Evolutionary conservation across 2,888 invertebrate species (phyloP).

Genomic region (Netelia inedita): DNA sequence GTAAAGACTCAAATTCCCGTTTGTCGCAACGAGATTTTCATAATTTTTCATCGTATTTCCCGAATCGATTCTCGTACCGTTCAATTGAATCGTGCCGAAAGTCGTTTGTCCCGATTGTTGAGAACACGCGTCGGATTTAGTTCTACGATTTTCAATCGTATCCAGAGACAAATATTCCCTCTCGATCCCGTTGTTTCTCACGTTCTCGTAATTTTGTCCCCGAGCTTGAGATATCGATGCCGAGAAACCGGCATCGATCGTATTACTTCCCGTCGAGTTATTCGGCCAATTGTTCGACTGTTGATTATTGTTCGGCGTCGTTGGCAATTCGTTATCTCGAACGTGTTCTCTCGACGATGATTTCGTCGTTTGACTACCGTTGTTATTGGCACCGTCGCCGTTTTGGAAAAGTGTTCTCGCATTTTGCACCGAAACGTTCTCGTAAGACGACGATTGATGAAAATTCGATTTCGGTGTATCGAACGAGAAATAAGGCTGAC

Average conservation of each 20-base stretch:
- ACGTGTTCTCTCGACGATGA: constrained; percentile 53
- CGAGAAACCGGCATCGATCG: constrained; percentile 71
- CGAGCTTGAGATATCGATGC: constrained; percentile 76
- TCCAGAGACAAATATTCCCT: constrained; percentile 30
- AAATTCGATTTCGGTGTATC: constrained; percentile 83
- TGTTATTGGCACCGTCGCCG: constrained; percentile 66
- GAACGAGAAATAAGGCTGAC: constrained; percentile 82
- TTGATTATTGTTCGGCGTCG: constrained; percentile 79
- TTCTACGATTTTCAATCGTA: constrained; percentile 22
- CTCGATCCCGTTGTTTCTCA: constrained; percentile 70
- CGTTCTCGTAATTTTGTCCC: constrained; percentile 80
- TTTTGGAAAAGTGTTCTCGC: constrained; percentile 78
- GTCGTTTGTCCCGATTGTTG: constrained; percentile 66
- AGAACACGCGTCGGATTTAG: constrained; percentile 57
- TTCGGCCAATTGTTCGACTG: constrained; percentile 76
- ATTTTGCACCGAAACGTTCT: constrained; percentile 82
- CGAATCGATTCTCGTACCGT: constrained; percentile 74
- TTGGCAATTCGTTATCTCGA: constrained; percentile 57
- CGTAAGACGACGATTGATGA: constrained; percentile 75
- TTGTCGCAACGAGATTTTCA: constrained; percentile 73
- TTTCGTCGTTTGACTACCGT: constrained; percentile 52
- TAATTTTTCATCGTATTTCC: constrained; percentile 72
- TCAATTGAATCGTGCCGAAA: constrained; percentile 78
- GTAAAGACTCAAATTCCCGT: constrained; percentile 78
- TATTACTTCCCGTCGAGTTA: constrained; percentile 84